phyloP scores from a whole-genome alignment of 1,140 invertebrate species.

The Drosophila sturtevanti region DNA sequence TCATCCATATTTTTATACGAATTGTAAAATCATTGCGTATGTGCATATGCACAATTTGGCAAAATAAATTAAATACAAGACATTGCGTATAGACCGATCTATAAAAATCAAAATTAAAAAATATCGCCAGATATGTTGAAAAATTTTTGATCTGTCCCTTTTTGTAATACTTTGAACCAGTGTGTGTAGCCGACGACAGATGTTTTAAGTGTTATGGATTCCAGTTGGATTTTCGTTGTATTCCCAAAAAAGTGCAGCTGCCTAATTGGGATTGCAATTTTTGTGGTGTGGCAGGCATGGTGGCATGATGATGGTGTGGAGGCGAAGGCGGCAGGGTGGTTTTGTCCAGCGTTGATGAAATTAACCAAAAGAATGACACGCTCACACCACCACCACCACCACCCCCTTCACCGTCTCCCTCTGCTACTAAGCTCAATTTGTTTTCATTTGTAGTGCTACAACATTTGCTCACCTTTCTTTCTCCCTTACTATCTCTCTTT shows the following conservation, averaged over 20 bases:
- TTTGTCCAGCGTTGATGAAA: conserved; percentile 42
- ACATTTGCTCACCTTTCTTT: conserved; percentile 37
- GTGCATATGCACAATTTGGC: too few species aligned
- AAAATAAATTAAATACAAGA: too few species aligned
- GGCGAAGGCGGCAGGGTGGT: conserved; percentile 24
- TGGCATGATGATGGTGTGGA: conserved; percentile 28
- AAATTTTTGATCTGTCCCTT: too few species aligned
- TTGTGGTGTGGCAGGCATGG: conserved; percentile 39
- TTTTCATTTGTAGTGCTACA: conserved; percentile 36
- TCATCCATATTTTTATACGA: neutral
- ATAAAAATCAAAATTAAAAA: too few species aligned
- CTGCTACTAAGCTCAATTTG: conserved; percentile 46
- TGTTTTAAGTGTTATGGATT: conserved; percentile 57
- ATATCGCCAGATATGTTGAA: too few species aligned
- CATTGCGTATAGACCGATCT: neutral
- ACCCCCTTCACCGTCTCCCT: conserved; percentile 22
- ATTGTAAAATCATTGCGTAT: neutral
- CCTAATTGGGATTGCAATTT: conserved; percentile 48
- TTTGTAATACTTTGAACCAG: neutral
- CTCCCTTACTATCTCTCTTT: conserved; percentile 18
- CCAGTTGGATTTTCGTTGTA: conserved; percentile 36
- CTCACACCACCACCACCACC: conserved; percentile 37
- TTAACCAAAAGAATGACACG: conserved; percentile 38
- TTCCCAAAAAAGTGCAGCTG: conserved; percentile 41
- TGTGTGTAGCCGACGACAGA: conserved; percentile 57